Percentiles rank a stretch among this genome's conserved stretches.
These are phyloP conservation scores for Gymnocheta viridis DNA, from an alignment of 2,888 invertebrate species.

Conservation along the genomic window DNA sequence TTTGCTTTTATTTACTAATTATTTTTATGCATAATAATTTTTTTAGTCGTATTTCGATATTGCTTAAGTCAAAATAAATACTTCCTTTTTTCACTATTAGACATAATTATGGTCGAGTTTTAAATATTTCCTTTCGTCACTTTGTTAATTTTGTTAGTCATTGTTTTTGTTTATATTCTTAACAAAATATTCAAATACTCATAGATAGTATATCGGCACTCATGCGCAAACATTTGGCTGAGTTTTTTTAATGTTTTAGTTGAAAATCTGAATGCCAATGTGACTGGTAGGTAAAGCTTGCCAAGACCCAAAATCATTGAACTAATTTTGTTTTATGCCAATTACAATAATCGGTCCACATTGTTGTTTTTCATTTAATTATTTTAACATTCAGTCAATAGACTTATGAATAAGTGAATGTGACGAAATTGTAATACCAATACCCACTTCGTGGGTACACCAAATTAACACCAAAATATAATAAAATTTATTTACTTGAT, in stretches of 20 bases:
- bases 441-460: not conserved
- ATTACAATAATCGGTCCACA: constrained; percentile 56
- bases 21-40: constrained; percentile 9
- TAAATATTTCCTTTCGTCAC: constrained; percentile 36
- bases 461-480: not conserved
- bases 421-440: constrained; percentile 1
- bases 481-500: not conserved
- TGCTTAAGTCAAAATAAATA: not conserved
- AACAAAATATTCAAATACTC: not conserved
- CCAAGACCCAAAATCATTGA: constrained; percentile 67
- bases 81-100: constrained; percentile 50
- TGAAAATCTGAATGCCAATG: constrained; percentile 65
- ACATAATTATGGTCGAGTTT: constrained; percentile 33
- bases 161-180: constrained; percentile 7
- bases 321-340: constrained; percentile 64
- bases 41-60: constrained; percentile 13
- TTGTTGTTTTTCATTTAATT: not conserved
- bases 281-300: constrained; percentile 55
- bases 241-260: constrained; percentile 1
- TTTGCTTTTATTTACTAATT: not conserved
- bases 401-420: not conserved
- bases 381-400: not conserved
- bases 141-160: constrained; percentile 31
- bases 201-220: not conserved
- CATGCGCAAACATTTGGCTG: not conserved